Percentiles rank a stretch among this genome's conserved stretches.
Evolutionary conservation across 2,888 invertebrate genomes (phyloP).

Genomic region (Papilio protenor): DNA sequence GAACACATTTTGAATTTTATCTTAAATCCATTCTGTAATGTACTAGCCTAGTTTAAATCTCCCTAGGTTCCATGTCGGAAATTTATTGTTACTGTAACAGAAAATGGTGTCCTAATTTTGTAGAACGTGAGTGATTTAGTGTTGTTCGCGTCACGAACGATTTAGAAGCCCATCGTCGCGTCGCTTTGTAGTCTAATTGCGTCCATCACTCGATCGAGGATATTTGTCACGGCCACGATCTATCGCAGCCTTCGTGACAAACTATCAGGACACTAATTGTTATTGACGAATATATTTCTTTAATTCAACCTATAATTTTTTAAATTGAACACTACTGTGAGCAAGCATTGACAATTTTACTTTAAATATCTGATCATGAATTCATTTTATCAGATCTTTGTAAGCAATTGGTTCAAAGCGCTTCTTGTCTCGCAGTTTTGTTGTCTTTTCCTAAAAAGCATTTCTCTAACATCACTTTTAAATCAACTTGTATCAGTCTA

Average conservation of each 20-base stretch:
- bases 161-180: slow-evolving; percentile 41
- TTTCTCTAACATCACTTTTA: background rate
- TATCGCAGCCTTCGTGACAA: slow-evolving; percentile 16
- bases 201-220: slow-evolving; percentile 38
- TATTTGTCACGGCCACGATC: slow-evolving; percentile 35
- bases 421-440: background rate
- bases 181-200: slow-evolving; percentile 42
- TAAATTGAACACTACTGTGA: background rate
- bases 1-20: background rate
- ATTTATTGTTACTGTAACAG: slow-evolving; percentile 33
- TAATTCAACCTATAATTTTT: background rate
- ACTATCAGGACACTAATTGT: slow-evolving; percentile 26
- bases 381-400: background rate
- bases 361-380: background rate
- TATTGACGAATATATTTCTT: slow-evolving; percentile 19
- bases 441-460: background rate
- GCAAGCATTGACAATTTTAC: background rate
- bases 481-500: background rate
- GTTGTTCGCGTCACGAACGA: slow-evolving; percentile 34
- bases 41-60: slow-evolving; percentile 5
- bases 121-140: slow-evolving; percentile 38
- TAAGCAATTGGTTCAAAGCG: background rate
- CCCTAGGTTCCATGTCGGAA: slow-evolving; percentile 2
- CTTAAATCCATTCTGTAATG: background rate
- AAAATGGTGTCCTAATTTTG: slow-evolving; percentile 40